These are phyloP conservation scores for Atta colombica DNA, from an alignment of 1,140 invertebrate species.

Conservation along the genomic window DNA sequence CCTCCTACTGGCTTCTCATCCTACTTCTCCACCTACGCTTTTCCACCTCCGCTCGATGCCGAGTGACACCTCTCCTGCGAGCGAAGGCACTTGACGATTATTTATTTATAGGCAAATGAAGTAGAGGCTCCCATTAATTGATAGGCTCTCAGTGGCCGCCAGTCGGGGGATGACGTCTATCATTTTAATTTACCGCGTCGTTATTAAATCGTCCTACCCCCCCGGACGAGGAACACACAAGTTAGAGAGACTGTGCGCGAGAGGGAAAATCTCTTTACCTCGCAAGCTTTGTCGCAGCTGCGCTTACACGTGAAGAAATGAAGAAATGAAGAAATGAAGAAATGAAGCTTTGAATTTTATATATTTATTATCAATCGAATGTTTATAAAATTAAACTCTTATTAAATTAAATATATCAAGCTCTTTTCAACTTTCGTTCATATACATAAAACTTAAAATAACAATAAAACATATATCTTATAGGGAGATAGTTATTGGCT, in stretches of 20 bases:
- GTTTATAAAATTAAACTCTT: neutral
- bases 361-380: neutral
- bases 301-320: slow-evolving; percentile 11
- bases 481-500: neutral
- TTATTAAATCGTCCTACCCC: slow-evolving; percentile 81
- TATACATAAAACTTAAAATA: neutral
- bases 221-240: slow-evolving; percentile 61
- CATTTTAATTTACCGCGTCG: slow-evolving; percentile 84
- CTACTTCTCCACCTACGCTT: slow-evolving; percentile 57
- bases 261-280: slow-evolving; percentile 59
- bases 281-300: slow-evolving; percentile 11
- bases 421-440: neutral
- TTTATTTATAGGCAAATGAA: slow-evolving; percentile 85
- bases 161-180: slow-evolving; percentile 84
- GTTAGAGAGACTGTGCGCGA: slow-evolving; percentile 59
- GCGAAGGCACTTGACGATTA: slow-evolving; percentile 80
- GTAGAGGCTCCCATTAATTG: slow-evolving; percentile 84
- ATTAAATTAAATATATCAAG: neutral
- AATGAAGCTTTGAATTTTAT: neutral
- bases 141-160: slow-evolving; percentile 84
- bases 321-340: too few species aligned
- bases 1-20: slow-evolving; percentile 71
- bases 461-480: neutral
- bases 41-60: slow-evolving; percentile 65
- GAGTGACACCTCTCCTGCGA: slow-evolving; percentile 74